Conservation (phyloP, 2,888 invertebrate genomes). For the Polyommatus iphigenia region DNA sequence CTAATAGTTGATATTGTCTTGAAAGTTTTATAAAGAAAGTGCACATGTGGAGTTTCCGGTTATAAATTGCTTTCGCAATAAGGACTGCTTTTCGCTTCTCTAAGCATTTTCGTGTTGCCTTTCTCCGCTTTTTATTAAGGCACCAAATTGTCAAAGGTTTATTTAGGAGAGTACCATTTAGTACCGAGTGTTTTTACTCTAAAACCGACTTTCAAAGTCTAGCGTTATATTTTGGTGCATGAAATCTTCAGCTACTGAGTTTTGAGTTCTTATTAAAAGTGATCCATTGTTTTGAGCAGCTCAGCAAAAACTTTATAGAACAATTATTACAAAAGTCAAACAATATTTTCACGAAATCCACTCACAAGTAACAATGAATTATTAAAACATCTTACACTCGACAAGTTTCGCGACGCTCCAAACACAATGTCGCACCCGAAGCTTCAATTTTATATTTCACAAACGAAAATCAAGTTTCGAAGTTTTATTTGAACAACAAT, state of each 20-base stretch:
- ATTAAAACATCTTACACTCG: not conserved
- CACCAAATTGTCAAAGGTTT: slow-evolving; percentile 28
- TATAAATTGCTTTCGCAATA: slow-evolving; percentile 31
- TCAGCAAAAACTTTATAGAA: not conserved
- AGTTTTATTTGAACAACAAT: slow-evolving; percentile 28
- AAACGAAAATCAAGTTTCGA: slow-evolving; percentile 20
- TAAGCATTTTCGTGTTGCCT: slow-evolving; percentile 28
- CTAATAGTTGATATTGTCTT: slow-evolving; percentile 20
- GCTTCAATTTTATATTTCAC: slow-evolving; percentile 21
- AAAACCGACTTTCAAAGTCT: too few relatives aligned
- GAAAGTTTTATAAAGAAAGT: slow-evolving; percentile 20
- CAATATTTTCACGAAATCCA: not conserved
- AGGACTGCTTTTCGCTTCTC: slow-evolving; percentile 28
- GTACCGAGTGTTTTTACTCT: not conserved
- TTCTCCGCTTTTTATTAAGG: slow-evolving; percentile 9
- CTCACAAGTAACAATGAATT: not conserved
- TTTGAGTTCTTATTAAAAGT: not conserved
- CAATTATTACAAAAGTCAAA: not conserved
- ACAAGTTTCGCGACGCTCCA: not conserved
- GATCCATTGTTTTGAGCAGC: not conserved
- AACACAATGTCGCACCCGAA: not conserved
- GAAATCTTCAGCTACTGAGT: not conserved
- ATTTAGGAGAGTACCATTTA: slow-evolving; percentile 6
- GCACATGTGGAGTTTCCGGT: slow-evolving; percentile 29
- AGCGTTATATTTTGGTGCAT: not conserved